Evolutionary conservation across 2,113 vertebrate genomes (phyloP), one percentile per base, ranked within the genome.

Genomic region (Dipodomys merriami): DNA sequence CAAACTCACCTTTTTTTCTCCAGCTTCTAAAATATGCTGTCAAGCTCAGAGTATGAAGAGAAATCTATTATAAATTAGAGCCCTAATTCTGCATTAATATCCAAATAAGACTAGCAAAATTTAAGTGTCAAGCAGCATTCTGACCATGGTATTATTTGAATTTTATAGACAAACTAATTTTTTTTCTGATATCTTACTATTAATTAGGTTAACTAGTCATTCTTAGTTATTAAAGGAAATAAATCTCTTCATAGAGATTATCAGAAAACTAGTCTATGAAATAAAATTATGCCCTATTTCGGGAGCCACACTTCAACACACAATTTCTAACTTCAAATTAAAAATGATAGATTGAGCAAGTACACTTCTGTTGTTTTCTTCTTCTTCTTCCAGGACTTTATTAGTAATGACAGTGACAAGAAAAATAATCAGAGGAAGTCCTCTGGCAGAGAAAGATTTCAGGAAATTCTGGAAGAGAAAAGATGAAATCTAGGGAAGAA

Each of bases 51-150:
- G 49, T 49, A 71, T 68, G 60, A 62, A 13, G 15, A 57, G 13
- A 57, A 81, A 5, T 29, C 49, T 23, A 57, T 76, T 90, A 77
- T 91, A 60, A 92, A 92, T 33, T 77, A 7, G 44, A 69, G 18
- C 30, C 10, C 67, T 90, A 78, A 89, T 91, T 89, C 92, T 88
- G 90, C 62, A 74, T 86, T 89, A 90, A 94, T 83, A 83, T 46
- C 73, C 94, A 90, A 95, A 84, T 18, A 95, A 96, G 30, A 83
- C 72, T 88, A 94, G 90, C 46, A 86, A 86, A 90, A 73, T 39
- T 44, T 88, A 96, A 92, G 22, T 83, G 33, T 60, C 83, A 79
- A 88, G 77, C 12, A 90, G 53, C 16, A 33, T 53, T 62, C 3
- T 30, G 6, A 11, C 71, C 18, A 82, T 29, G 33, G 11, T 22